Evolutionary conservation across 2,888 invertebrate genomes (phyloP).

Genomic region (Micoletzkya japonica): DNA sequence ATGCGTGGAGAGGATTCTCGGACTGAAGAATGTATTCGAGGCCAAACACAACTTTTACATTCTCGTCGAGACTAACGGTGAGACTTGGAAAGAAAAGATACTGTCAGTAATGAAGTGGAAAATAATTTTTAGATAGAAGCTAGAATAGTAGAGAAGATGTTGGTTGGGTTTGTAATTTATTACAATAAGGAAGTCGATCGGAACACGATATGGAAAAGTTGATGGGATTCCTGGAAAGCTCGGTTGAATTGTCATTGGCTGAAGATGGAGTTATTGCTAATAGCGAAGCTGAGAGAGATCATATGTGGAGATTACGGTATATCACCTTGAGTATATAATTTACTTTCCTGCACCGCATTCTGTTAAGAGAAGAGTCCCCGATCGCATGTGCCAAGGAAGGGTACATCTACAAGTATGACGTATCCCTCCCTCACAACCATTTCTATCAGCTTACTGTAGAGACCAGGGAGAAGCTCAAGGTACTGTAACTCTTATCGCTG

Average conservation of each 20-base stretch:
- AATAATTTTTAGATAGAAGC: too few relatives aligned
- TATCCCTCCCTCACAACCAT: slow-evolving; percentile 80
- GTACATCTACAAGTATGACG: slow-evolving; percentile 91
- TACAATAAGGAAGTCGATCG: slow-evolving; percentile 79
- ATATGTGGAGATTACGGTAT: slow-evolving; percentile 30
- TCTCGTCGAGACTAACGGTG: slow-evolving; percentile 70
- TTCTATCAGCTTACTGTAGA: slow-evolving; percentile 84
- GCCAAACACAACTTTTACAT: slow-evolving; percentile 48
- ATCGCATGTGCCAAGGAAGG: slow-evolving; percentile 71
- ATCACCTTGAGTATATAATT: too few relatives aligned
- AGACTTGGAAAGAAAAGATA: too few relatives aligned
- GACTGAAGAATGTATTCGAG: slow-evolving; percentile 41
- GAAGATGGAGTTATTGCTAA: slow-evolving; percentile 48
- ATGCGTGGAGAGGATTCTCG: slow-evolving; percentile 44
- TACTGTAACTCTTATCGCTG: not conserved
- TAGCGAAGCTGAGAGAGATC: slow-evolving; percentile 7
- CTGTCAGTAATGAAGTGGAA: too few relatives aligned
- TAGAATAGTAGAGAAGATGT: too few relatives aligned
- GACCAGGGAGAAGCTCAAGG: slow-evolving; percentile 72
- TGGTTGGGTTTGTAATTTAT: too few relatives aligned
- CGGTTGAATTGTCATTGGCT: slow-evolving; percentile 46
- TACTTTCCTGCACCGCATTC: too few relatives aligned
- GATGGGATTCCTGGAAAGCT: slow-evolving; percentile 74
- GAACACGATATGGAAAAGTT: slow-evolving; percentile 87
- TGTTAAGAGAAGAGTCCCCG: slow-evolving; percentile 56